Evolutionary conservation across 2,113 vertebrate genomes (phyloP).

Genomic region (Clarias batrachus): DNA sequence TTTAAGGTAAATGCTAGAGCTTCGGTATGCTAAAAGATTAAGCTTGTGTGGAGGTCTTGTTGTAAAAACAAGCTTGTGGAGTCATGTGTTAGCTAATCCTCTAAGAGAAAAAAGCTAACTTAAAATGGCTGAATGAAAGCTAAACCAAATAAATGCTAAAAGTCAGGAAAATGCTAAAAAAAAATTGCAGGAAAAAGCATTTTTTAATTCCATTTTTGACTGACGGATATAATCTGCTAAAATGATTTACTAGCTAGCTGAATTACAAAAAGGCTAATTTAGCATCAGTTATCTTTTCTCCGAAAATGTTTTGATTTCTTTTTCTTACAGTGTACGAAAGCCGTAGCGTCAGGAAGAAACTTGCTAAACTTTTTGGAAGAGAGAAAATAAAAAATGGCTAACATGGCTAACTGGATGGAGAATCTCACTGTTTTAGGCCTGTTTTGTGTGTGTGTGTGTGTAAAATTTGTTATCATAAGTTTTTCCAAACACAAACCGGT

Average conservation of each 20-base stretch:
- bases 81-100: background rate
- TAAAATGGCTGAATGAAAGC: background rate
- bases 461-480: conserved; percentile 19
- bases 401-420: background rate
- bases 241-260: too few relatives aligned
- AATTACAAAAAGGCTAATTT: too few relatives aligned
- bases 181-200: background rate
- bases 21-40: background rate
- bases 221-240: too few relatives aligned
- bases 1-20: background rate
- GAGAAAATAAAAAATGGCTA: background rate
- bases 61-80: background rate
- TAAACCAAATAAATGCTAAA: background rate
- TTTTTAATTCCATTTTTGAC: too few relatives aligned
- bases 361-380: background rate
- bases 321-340: too few relatives aligned
- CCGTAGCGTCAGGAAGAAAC: background rate
- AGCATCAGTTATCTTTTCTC: too few relatives aligned
- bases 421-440: background rate
- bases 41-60: background rate
- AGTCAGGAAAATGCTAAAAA: background rate
- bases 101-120: background rate
- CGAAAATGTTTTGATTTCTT: too few relatives aligned
- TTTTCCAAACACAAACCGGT: conserved; percentile 57
- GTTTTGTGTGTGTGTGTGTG: background rate